phyloP scores from a whole-genome alignment of 2,797 vertebrate genomes.

The Chaetophractus vellerosus region DNA sequence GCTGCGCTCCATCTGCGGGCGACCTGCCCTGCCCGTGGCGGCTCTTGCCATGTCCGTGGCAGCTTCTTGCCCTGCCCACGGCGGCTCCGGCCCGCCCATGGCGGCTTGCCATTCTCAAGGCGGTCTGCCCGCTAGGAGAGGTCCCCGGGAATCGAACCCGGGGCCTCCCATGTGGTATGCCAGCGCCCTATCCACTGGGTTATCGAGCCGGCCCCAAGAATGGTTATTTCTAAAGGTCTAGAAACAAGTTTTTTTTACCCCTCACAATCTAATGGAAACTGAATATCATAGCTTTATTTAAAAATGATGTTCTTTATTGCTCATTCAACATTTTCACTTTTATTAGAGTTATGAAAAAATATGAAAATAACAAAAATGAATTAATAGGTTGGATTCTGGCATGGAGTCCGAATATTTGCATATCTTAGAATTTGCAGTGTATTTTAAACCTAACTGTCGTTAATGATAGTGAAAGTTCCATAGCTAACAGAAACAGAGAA shows the following conservation, averaged over 20 bases:
- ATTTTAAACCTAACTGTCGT: constrained; percentile 57
- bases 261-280: neutral
- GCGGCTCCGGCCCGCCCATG: no score
- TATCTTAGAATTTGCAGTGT: constrained; percentile 47
- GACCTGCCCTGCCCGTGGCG: no score
- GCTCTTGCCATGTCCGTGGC: no score
- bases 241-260: constrained; percentile 46
- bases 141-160: no score
- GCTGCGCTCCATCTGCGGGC: no score
- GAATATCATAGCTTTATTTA: constrained; percentile 58
- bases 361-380: constrained; percentile 48
- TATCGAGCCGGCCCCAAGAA: no score
- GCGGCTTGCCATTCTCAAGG: no score
- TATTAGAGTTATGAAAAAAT: constrained; percentile 1
- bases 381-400: constrained; percentile 37
- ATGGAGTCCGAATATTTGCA: constrained; percentile 58
- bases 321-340: constrained; percentile 57
- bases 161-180: no score
- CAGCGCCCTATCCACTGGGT: no score
- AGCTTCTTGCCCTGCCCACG: no score
- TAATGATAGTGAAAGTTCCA: constrained; percentile 49
- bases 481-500: neutral
- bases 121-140: no score
- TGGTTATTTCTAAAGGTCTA: constrained; percentile 44
- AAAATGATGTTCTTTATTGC: constrained; percentile 57